Evolutionary conservation across 2,113 vertebrate species (phyloP), one percentile per base, ranked within the genome.

Genomic region (Corapipo altera): DNA sequence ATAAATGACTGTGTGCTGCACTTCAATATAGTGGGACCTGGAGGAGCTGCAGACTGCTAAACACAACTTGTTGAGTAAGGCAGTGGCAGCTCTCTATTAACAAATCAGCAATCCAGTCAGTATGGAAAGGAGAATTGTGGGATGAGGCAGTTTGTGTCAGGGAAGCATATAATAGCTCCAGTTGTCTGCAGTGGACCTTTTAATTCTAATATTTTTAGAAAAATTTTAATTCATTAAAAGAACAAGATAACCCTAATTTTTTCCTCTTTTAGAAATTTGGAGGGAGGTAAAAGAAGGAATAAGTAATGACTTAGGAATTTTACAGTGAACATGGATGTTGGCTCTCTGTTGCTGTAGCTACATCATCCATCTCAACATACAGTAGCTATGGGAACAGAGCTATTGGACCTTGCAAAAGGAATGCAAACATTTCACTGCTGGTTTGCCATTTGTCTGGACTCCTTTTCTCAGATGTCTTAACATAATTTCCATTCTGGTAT

Each of bases 331-430:
- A 67, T 89, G 61, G 90, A 81, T 80, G 76, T 72, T 96, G 95
- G 72, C 90, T 78, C 35, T 77, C 65, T 77, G 88, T 94, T 93
- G 83, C 90, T 91, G 84, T 88, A 95, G 89, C 94, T 95, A 46
- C 93, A 81, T 91, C 94, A 75, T 89, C 62, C 62, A 44, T 92
- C 85, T 93, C 87, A 87, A 91, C 87, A 79, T 89, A 94, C 81
- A 93, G 94, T 95, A 97, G 94, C 95, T 96, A 95, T 96, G 95
- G 95, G 92, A 96, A 95, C 95, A 92, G 82, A 73, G 65, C 92
- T 91, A 72, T 75, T 87, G 79, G 69, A 88, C 83, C 49, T 69
- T 95, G 71, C 65, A 86, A 39, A 86, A 90, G 88, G 93, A 96
- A 96, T 93, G 88, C 90, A 96, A 86, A 93, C 83, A 92, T 83